phyloP scores from a whole-genome alignment of 2,888 invertebrate species.

The Cremastobaeus sp. region DNA sequence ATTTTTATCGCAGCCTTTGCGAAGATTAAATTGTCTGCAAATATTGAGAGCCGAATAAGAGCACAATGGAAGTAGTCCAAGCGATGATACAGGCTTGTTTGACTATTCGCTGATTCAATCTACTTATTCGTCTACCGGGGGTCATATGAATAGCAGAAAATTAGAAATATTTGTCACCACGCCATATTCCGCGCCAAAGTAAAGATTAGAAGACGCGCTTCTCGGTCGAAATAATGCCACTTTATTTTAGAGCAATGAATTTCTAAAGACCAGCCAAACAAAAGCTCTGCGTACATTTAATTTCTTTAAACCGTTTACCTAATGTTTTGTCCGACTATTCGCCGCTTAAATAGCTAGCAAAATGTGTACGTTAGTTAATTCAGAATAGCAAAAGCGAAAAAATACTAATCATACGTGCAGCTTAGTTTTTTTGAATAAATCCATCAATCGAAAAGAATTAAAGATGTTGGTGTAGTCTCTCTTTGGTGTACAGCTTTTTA shows the following conservation, averaged over 20 bases:
- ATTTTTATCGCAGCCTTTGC: conserved; percentile 16
- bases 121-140: conserved; percentile 11
- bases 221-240: too few relatives aligned
- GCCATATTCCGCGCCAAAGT: too few relatives aligned
- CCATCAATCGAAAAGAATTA: too few relatives aligned
- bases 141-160: background rate
- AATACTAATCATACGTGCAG: too few relatives aligned
- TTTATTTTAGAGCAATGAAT: too few relatives aligned
- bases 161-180: conserved; percentile 7
- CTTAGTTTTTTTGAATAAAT: too few relatives aligned
- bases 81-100: conserved; percentile 5
- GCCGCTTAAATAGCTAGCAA: too few relatives aligned
- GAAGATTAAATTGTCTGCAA: conserved; percentile 24
- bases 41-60: conserved; percentile 12
- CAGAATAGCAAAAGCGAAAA: too few relatives aligned
- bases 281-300: conserved; percentile 15
- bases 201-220: conserved; percentile 15
- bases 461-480: too few relatives aligned
- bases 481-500: too few relatives aligned
- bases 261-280: conserved; percentile 6
- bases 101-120: conserved; percentile 19
- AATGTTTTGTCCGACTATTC: conserved; percentile 15
- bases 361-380: too few relatives aligned
- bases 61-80: conserved; percentile 18
- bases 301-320: conserved; percentile 17